Base-by-base conservation (phyloP, 2,888 invertebrate genomes). In the Pheosia tremula region DNA sequence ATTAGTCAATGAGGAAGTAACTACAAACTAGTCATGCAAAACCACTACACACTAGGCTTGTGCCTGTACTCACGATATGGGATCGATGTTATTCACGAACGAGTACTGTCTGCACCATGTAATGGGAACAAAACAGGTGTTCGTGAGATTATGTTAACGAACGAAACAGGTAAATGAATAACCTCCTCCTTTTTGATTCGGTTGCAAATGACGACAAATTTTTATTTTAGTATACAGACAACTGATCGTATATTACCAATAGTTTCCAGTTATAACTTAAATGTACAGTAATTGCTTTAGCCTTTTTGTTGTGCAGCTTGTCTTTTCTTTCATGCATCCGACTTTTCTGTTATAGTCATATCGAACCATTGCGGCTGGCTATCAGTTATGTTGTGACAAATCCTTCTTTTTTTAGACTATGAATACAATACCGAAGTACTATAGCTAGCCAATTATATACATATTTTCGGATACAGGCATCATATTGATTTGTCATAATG, bases 21-120 rank as follows among this genome's bases (percentile, higher is more conserved):
- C 1, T 3, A 10, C 58, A 58, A 58, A 63, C 61, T 4, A 37
- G 64, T 59, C 80, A 80, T 77, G 81, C 82, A 75, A 74, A 71
- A 73, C 63, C 61, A 64, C 58, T 55, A 74, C 66, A 56, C 60
- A 68, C 57, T 66, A 64, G 66, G 62, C 63, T 71, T 61, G 63
- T 70, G 65, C 64, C 60, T 68, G 74, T 91, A 93, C 93, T 93
- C 86, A 93, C 93, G 85, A 82, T 76, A 77, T 80, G 62, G 91
- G 90, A 75, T 91, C 90, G 84, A 91, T 78, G 88, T 93, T 92
- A 89, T 92, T 92, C 83, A 89, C 92, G 90, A 92, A 93, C 79
- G 93, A 93, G 81, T 84, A 92, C 74, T 81, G 83, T 80, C 93
- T 90, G 90, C 90, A 84, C 85, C 89, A 89, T 89, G 86, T 78